These are phyloP conservation scores for Lepus timidus DNA, from an alignment of 2,113 vertebrate species.

Conservation along the genomic window DNA sequence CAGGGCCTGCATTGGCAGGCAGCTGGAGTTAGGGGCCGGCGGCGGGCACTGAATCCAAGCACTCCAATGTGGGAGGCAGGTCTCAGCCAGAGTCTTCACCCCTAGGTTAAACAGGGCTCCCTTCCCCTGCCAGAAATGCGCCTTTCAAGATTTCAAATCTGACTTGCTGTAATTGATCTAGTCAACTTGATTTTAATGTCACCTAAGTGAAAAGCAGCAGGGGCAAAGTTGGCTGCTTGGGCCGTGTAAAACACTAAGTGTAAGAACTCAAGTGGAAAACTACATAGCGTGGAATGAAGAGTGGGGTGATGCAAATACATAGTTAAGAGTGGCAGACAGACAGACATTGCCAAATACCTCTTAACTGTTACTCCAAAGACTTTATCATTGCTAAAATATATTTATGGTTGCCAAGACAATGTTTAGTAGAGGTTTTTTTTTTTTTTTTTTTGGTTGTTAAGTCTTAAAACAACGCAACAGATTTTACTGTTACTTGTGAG, in stretches of 20 bases:
- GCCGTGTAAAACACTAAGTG: neutral
- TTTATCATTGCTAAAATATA: constrained; percentile 60
- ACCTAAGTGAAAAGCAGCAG: constrained; percentile 39
- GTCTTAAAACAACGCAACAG: constrained; percentile 71
- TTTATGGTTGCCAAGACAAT: constrained; percentile 70
- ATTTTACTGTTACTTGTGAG: constrained; percentile 74
- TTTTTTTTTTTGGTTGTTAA: constrained; percentile 55
- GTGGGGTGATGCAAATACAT: neutral
- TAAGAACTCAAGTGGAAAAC: constrained; percentile 46
- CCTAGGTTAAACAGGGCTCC: too few relatives aligned
- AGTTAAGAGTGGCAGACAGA: constrained; percentile 30
- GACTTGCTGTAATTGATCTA: neutral
- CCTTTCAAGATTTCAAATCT: constrained; percentile 59
- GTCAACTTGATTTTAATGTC: constrained; percentile 26
- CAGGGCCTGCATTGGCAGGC: too few relatives aligned
- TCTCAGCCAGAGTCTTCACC: too few relatives aligned
- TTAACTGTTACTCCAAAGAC: constrained; percentile 22
- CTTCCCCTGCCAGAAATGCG: neutral
- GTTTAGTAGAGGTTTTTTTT: constrained; percentile 61
- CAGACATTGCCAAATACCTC: constrained; percentile 46
- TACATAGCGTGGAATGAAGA: neutral
- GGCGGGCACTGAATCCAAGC: too few relatives aligned
- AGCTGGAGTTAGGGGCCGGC: too few relatives aligned
- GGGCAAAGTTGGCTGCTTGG: neutral
- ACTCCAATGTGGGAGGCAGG: too few relatives aligned